Evolutionary conservation across 2,113 vertebrate genomes (phyloP).

Genomic region (Meriones unguiculatus): DNA sequence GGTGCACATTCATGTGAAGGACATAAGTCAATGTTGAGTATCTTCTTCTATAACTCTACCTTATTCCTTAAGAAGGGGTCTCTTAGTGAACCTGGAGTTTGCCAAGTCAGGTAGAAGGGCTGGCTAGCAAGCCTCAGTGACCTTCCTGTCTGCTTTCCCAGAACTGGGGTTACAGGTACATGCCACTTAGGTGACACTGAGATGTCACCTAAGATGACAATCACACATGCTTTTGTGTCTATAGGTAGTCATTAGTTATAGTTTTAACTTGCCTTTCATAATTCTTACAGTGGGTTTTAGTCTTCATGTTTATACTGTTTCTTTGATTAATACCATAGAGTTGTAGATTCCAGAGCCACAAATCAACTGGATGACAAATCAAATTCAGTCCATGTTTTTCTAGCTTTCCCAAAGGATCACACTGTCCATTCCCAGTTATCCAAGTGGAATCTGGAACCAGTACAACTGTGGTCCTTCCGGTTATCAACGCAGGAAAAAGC

Average conservation of each 20-base stretch:
- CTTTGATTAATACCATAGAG: background rate
- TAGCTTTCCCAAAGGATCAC: background rate
- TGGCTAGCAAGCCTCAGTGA: background rate
- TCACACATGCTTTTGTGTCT: background rate
- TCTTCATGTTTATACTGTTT: background rate
- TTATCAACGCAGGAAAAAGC: background rate
- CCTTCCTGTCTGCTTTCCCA: background rate
- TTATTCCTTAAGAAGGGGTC: background rate
- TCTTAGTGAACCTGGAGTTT: background rate
- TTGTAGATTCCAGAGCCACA: conserved; percentile 4
- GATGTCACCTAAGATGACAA: background rate
- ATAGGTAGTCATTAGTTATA: background rate
- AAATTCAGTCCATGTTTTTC: background rate
- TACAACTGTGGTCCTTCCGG: background rate
- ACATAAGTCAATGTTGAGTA: background rate
- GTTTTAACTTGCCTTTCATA: background rate
- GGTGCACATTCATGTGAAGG: too few species aligned
- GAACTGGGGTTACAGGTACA: background rate
- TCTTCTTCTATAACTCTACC: background rate
- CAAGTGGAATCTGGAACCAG: background rate
- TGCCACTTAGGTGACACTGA: background rate
- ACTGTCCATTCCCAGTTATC: background rate
- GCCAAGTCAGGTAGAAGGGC: background rate
- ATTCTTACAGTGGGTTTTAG: background rate
- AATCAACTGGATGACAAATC: background rate